phyloP scores from a whole-genome alignment of 2,113 vertebrate genomes.

The Callocephalon fimbriatum region DNA sequence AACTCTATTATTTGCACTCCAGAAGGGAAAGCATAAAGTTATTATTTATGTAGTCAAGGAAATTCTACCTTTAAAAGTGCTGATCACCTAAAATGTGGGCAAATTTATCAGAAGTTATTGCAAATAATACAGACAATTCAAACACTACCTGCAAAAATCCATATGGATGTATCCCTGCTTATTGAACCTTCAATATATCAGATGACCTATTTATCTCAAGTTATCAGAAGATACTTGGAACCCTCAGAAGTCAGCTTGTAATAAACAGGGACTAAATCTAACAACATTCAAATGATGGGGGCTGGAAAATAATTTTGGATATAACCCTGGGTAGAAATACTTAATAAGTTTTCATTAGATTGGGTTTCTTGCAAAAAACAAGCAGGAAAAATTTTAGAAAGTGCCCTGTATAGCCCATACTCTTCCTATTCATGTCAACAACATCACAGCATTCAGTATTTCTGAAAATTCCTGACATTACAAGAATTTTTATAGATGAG shows the following conservation, averaged over 20 bases:
- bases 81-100: background rate
- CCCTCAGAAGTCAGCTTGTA: background rate
- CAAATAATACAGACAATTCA: background rate
- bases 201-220: background rate
- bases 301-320: background rate
- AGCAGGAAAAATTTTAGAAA: background rate
- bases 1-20: background rate
- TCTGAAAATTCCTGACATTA: background rate
- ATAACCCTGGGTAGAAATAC: background rate
- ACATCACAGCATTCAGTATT: background rate
- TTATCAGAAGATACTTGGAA: background rate
- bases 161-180: background rate
- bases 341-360: background rate
- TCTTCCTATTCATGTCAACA: background rate
- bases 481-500: background rate
- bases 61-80: background rate
- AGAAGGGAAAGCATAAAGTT: background rate
- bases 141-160: background rate
- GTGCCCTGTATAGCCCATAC: background rate
- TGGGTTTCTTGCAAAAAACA: background rate
- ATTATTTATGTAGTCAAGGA: background rate
- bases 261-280: background rate
- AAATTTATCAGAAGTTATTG: background rate
- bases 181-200: background rate
- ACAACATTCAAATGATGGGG: background rate